Evolutionary conservation across 2,888 invertebrate species (phyloP).

Genomic region (Meiosimyza decipiens): DNA sequence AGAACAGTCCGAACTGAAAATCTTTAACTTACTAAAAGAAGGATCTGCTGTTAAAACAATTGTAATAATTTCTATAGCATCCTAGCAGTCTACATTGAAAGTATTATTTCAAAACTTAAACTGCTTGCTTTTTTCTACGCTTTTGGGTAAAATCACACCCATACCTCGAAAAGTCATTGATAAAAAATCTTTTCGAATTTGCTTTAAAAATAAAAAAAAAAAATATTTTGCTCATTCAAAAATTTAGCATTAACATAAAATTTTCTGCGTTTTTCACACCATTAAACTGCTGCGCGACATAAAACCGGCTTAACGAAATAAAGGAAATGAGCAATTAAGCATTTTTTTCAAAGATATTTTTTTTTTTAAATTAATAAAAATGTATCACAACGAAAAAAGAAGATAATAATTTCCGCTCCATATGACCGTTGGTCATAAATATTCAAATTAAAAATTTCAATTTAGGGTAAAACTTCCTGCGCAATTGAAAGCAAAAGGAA

Average conservation of each 20-base stretch:
- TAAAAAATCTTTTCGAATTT: too few relatives aligned
- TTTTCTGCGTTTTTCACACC: slow-evolving; percentile 36
- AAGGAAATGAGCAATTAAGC: slow-evolving; percentile 16
- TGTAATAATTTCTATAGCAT: too few relatives aligned
- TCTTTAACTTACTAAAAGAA: too few relatives aligned
- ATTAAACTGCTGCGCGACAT: slow-evolving; percentile 30
- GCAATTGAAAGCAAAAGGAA: neutral
- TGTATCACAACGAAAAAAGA: slow-evolving; percentile 29
- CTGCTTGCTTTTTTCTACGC: too few relatives aligned
- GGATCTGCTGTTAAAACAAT: too few relatives aligned
- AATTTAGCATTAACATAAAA: slow-evolving; percentile 13
- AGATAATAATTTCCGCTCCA: slow-evolving; percentile 61
- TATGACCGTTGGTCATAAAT: slow-evolving; percentile 65
- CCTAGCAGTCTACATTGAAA: too few relatives aligned
- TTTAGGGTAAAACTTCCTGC: slow-evolving; percentile 24
- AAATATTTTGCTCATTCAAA: neutral
- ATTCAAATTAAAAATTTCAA: slow-evolving; percentile 54
- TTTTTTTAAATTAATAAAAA: neutral
- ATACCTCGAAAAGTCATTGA: too few relatives aligned
- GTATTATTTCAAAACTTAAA: too few relatives aligned
- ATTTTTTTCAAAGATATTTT: slow-evolving; percentile 6
- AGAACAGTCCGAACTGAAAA: too few relatives aligned
- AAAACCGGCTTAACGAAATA: slow-evolving; percentile 24
- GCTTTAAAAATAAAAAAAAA: too few relatives aligned
- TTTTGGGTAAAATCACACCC: too few relatives aligned